phyloP scores from a whole-genome alignment of 2,113 vertebrate genomes.

The Lucifuga dentata region DNA sequence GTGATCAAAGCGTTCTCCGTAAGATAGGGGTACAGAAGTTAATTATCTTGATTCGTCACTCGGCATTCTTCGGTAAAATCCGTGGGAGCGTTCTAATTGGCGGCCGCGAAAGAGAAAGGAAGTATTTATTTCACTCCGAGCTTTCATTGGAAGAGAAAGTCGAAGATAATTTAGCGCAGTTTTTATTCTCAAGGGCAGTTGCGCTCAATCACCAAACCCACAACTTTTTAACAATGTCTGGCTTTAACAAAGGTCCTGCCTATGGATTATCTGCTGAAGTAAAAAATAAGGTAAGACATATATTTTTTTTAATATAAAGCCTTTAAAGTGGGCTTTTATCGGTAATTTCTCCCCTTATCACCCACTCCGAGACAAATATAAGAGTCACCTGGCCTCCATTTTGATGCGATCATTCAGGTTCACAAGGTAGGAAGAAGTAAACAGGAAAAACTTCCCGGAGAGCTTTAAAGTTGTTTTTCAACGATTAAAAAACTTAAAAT shows the following conservation, averaged over 20 bases:
- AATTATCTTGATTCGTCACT: constrained; percentile 44
- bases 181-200: constrained; percentile 11
- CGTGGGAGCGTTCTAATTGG: constrained; percentile 76
- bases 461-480: neutral
- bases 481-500: accelerated
- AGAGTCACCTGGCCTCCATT: constrained; percentile 68
- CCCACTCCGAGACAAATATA: neutral
- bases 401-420: constrained; percentile 35
- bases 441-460: neutral
- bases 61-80: constrained; percentile 43
- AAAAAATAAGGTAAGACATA: constrained; percentile 81
- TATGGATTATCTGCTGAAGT: constrained; percentile 84
- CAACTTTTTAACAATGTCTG: constrained; percentile 61
- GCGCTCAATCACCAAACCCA: neutral
- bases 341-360: constrained; percentile 19
- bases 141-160: constrained; percentile 72
- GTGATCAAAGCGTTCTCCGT: neutral
- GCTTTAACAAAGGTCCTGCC: constrained; percentile 80
- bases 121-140: constrained; percentile 63
- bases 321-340: neutral
- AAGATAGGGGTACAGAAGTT: neutral
- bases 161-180: constrained; percentile 30
- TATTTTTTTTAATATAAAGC: neutral
- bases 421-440: neutral
- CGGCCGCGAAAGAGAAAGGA: constrained; percentile 68